Evolutionary conservation across 2,797 vertebrate species (phyloP).

Genomic region (Trachops cirrhosus): DNA sequence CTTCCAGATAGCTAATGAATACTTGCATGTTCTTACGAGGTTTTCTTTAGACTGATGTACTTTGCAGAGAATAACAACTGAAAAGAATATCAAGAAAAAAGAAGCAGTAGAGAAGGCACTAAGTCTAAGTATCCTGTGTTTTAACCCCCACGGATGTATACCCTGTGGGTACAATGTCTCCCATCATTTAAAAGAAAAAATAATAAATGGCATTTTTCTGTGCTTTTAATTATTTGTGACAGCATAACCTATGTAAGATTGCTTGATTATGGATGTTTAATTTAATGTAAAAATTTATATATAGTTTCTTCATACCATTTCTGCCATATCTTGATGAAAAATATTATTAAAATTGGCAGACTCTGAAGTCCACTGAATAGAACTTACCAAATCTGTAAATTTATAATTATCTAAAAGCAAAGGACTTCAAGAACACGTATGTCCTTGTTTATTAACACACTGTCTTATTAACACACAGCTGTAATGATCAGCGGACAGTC

Average conservation of each 20-base stretch:
- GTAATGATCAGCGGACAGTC: neutral
- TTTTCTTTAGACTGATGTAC: constrained; percentile 60
- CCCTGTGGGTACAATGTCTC: constrained; percentile 65
- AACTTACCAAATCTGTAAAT: neutral
- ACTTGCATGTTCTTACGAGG: constrained; percentile 67
- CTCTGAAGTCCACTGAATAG: neutral
- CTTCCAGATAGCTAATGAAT: constrained; percentile 81
- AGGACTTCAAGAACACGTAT: neutral
- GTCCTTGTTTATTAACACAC: neutral
- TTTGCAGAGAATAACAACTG: constrained; percentile 68
- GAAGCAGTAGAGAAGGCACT: constrained; percentile 67
- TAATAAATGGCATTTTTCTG: neutral
- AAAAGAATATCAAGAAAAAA: constrained; percentile 70
- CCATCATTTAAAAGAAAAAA: constrained; percentile 12
- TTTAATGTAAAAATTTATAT: neutral
- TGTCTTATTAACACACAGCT: neutral
- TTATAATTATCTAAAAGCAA: neutral
- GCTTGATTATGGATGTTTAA: neutral
- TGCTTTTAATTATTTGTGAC: constrained; percentile 15
- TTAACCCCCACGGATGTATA: constrained; percentile 73
- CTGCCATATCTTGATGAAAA: neutral
- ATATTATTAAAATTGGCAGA: neutral
- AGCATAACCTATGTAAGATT: neutral
- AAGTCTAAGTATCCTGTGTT: constrained; percentile 73
- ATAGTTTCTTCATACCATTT: neutral